Evolutionary conservation across 2,113 vertebrate genomes (phyloP), one percentile per base, ranked within the genome.

Genomic region (Prinia subflava): DNA sequence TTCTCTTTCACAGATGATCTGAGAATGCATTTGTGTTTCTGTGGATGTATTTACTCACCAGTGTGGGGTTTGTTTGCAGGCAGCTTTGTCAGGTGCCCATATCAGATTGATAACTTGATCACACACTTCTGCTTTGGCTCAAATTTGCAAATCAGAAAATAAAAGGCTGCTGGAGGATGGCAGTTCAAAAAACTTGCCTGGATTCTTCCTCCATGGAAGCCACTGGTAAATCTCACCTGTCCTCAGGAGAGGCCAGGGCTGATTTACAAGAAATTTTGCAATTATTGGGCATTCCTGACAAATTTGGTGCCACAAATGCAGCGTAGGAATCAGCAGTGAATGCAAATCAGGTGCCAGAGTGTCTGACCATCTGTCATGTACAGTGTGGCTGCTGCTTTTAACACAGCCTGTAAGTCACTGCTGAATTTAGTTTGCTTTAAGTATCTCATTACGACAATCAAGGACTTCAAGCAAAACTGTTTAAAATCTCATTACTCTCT

Each of bases 21-120:
- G 71, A 74, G 71, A 92, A 83, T 15, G 64, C 59, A 31, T 90
- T 88, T 96, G 59, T 73, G 76, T 71, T 88, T 81, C 83, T 81
- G 20, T 74, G 88, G 81, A 92, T 42, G 79, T 92, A 39, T 97
- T 95, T 96, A 74, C 60, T 63, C 55, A 60, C 30, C 73, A 68
- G 73, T n/a, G 81, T 37, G 82, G 3, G 5, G 39, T 80, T 95
- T 86, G 89, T 91, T 94, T 93, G 87, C 76, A 59, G 87, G 44
- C 63, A 88, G 71, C 59, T 88, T 74, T 90, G 76, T 95, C 83
- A 86, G 85, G 64, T 92, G 64, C 77, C 85, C 8, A 1, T 63
- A 39, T 42, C 27, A 71, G 76, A 81, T 35, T 83, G 76, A 70
- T 91, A 86, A 88, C 55, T 74, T 47, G 69, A 94, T 92, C 50